These are phyloP conservation scores for Zaprionus lineosus DNA, from an alignment of 2,888 invertebrate genomes.

Conservation along the genomic window DNA sequence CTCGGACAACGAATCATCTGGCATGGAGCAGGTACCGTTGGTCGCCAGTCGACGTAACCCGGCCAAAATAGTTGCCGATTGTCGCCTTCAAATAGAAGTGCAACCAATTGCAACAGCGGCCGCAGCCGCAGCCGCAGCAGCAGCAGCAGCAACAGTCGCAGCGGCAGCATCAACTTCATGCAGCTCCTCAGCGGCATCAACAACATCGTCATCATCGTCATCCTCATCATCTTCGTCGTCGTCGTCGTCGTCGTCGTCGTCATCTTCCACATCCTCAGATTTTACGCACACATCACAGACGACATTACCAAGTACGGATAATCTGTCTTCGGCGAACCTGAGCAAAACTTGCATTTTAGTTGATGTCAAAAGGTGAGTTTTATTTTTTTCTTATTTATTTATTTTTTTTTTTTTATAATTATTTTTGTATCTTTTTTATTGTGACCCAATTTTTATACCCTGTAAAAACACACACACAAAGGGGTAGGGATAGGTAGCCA, in stretches of 20 bases:
- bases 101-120: constrained; percentile 42
- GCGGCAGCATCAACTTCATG: constrained; percentile 22
- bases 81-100: constrained; percentile 71
- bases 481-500: not conserved
- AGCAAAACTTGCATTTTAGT: constrained; percentile 77
- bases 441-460: constrained; percentile 29
- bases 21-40: constrained; percentile 72
- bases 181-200: constrained; percentile 27
- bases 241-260: constrained; percentile 46
- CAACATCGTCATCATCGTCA: constrained; percentile 40
- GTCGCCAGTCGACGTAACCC: constrained; percentile 66
- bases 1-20: constrained; percentile 61
- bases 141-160: constrained; percentile 12
- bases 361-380: constrained; percentile 78
- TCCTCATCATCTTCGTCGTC: constrained; percentile 31
- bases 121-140: constrained; percentile 8
- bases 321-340: constrained; percentile 73
- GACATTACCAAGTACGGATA: constrained; percentile 73
- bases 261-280: constrained; percentile 66
- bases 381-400: constrained; percentile 9
- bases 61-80: constrained; percentile 73
- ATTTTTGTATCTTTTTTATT: constrained; percentile 10
- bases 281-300: constrained; percentile 73
- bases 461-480: not conserved
- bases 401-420: not conserved